Percentiles rank a stretch among this genome's conserved stretches.
Conservation (phyloP, 1,140 invertebrate species). For the Onthophagus taurus region DNA sequence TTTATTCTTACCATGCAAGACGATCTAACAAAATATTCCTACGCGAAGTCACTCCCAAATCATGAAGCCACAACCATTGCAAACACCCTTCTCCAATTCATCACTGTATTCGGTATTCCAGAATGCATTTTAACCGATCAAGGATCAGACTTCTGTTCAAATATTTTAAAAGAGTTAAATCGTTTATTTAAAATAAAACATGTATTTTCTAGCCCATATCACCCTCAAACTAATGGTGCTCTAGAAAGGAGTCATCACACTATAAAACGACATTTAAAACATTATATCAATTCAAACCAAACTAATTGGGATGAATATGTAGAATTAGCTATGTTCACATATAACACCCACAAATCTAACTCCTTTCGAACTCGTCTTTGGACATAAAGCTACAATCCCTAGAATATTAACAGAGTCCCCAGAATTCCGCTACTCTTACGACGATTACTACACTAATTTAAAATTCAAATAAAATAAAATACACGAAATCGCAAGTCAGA, state of each 20-base stretch:
- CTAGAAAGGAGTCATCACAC: conserved; percentile 31
- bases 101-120: conserved; percentile 29
- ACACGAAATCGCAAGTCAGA: conserved; percentile 27
- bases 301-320: conserved; percentile 30
- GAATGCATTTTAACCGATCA: conserved; percentile 30
- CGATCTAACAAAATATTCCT: conserved; percentile 30
- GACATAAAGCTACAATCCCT: conserved; percentile 27
- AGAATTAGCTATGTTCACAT: conserved; percentile 33
- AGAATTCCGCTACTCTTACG: conserved; percentile 27
- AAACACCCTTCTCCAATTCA: conserved; percentile 19
- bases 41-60: conserved; percentile 25
- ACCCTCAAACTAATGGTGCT: conserved; percentile 32
- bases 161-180: conserved; percentile 22
- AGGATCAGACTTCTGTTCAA: conserved; percentile 28
- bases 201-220: conserved; percentile 19
- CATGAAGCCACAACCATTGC: conserved; percentile 29
- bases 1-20: conserved; percentile 34
- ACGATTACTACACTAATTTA: conserved; percentile 28
- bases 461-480: conserved; percentile 29
- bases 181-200: conserved; percentile 29
- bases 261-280: conserved; percentile 30
- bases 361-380: conserved; percentile 38
- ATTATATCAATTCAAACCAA: conserved; percentile 23
- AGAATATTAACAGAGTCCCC: conserved; percentile 16
- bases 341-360: conserved; percentile 34